These are phyloP conservation scores for Drosophila quinaria DNA, from an alignment of 2,888 invertebrate genomes.

Conservation along the genomic window DNA sequence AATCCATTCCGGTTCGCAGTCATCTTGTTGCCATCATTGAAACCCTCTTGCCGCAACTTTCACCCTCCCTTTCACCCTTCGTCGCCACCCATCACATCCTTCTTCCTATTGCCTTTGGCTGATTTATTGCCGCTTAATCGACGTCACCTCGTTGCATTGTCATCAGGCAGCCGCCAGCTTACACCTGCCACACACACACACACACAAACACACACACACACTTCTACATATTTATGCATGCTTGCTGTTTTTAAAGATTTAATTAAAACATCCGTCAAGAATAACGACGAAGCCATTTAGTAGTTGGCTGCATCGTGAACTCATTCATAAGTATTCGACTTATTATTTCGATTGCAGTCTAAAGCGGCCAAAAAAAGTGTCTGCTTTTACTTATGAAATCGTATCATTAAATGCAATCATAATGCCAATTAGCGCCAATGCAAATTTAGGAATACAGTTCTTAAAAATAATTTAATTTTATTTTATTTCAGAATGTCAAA, in stretches of 20 bases:
- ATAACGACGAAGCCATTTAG: slow-evolving; percentile 17
- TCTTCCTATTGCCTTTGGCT: slow-evolving; percentile 26
- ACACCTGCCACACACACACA: slow-evolving; percentile 8
- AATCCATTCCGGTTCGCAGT: slow-evolving; percentile 7
- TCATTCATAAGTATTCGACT: background rate
- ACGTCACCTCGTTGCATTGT: slow-evolving; percentile 57
- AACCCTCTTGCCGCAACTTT: no score
- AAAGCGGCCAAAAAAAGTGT: background rate
- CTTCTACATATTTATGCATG: no score
- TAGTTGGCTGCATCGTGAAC: background rate
- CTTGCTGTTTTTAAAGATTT: slow-evolving; percentile 36
- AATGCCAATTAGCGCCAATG: background rate
- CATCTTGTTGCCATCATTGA: slow-evolving; percentile 1
- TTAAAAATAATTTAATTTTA: no score
- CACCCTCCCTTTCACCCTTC: background rate
- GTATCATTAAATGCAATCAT: background rate
- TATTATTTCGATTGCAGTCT: slow-evolving; percentile 1
- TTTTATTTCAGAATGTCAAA: no score
- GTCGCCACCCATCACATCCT: background rate
- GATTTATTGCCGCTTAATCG: slow-evolving; percentile 57
- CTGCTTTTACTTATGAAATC: background rate
- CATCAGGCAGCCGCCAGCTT: slow-evolving; percentile 30
- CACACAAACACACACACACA: background rate
- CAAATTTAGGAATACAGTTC: no score
- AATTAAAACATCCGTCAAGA: slow-evolving; percentile 48